Percentiles rank a stretch among this genome's conserved stretches.
Conservation (phyloP, 2,113 vertebrate genomes). For the Neogale vison region DNA sequence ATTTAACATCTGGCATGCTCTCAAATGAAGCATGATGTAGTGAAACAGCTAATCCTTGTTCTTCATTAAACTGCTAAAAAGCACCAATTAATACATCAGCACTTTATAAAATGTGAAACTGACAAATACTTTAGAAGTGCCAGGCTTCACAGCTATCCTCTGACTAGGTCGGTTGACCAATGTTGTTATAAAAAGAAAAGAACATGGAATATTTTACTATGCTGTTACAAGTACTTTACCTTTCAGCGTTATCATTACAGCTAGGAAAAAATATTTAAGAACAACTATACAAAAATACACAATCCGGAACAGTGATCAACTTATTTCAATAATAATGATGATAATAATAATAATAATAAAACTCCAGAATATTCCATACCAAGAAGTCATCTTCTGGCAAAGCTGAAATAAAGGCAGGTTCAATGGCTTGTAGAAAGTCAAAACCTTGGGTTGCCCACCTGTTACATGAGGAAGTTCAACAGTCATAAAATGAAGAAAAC, state of each 20-base stretch:
- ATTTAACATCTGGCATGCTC: neutral
- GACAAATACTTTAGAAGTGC: neutral
- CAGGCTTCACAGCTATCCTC: neutral
- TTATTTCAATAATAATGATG: neutral
- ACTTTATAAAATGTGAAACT: neutral
- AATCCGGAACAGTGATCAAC: neutral
- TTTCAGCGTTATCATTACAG: neutral
- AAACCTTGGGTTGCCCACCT: constrained; percentile 99
- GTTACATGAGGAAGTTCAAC: constrained; percentile 32
- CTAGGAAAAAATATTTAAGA: neutral
- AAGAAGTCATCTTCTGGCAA: constrained; percentile 98
- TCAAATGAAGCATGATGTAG: neutral
- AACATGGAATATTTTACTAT: neutral
- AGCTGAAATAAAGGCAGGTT: constrained; percentile 97
- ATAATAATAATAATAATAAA: neutral
- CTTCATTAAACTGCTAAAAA: neutral
- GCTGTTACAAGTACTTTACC: neutral
- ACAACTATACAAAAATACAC: neutral
- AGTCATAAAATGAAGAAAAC: neutral
- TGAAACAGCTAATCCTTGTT: neutral
- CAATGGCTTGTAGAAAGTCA: constrained; percentile 99
- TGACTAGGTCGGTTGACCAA: neutral
- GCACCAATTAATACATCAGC: neutral
- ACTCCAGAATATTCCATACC: constrained; percentile 84
- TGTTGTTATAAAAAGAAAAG: fast-evolving